Percentiles rank a stretch among this genome's conserved stretches.
These are phyloP conservation scores for Dasyornis broadbenti DNA, from an alignment of 2,113 vertebrate species.

Conservation along the genomic window DNA sequence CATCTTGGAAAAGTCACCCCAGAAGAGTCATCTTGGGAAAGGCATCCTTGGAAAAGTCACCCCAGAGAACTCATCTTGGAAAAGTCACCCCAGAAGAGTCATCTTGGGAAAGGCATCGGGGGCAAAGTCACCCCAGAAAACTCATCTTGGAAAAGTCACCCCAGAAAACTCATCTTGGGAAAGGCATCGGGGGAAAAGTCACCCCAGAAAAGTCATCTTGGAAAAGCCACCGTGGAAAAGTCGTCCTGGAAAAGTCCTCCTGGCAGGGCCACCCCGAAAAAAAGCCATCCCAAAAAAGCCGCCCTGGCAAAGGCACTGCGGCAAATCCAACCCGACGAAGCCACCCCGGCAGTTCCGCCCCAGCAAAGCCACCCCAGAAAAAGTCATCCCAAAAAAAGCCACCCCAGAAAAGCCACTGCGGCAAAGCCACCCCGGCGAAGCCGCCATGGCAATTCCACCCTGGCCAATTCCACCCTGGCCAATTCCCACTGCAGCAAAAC, in stretches of 20 bases:
- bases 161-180: too few relatives aligned
- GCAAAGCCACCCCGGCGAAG: not conserved
- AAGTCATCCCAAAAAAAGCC: not conserved
- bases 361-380: not conserved
- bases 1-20: not conserved
- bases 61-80: too few relatives aligned
- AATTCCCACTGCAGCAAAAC: not conserved
- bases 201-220: too few relatives aligned
- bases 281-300: not conserved
- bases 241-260: not conserved
- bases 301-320: not conserved
- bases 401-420: not conserved
- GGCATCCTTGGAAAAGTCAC: fast-evolving
- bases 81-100: not conserved
- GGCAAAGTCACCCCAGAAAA: not conserved
- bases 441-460: not conserved
- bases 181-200: not conserved
- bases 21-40: not conserved
- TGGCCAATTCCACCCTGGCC: not conserved
- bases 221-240: not conserved
- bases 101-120: fast-evolving
- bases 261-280: not conserved
- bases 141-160: not conserved
- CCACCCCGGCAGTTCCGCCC: not conserved
- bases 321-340: not conserved